Conservation (phyloP, 2,113 vertebrate species). For the Mastomys natalensis region DNA sequence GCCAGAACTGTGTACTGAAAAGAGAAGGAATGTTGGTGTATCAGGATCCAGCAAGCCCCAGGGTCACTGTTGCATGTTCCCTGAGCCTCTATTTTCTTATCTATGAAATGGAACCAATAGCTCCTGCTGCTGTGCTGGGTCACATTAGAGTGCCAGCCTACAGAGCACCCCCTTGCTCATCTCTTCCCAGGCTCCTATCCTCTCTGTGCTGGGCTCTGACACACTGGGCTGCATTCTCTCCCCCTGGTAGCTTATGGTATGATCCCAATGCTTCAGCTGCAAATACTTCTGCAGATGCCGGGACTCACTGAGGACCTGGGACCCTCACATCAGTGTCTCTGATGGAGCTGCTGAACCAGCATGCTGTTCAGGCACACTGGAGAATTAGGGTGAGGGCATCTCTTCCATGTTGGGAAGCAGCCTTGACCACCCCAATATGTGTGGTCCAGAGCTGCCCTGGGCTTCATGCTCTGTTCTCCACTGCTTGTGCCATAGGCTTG, state of each 20-base stretch:
- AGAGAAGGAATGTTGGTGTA: background rate
- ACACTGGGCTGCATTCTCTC: no score
- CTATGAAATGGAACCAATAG: background rate
- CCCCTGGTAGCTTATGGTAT: background rate
- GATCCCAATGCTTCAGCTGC: fast-evolving
- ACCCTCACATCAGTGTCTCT: background rate
- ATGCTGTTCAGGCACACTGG: background rate
- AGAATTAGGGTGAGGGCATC: background rate
- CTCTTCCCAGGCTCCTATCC: background rate
- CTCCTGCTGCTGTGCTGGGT: background rate
- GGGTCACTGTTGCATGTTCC: background rate
- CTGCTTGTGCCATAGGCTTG: background rate
- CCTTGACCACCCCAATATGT: fast-evolving
- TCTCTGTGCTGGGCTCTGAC: background rate
- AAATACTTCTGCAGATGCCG: fast-evolving
- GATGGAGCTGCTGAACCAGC: background rate
- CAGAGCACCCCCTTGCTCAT: background rate
- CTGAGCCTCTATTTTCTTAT: background rate
- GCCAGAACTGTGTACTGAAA: background rate
- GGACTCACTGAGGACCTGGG: background rate
- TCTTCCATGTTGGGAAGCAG: background rate
- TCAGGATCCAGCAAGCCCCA: background rate
- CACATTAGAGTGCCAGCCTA: background rate
- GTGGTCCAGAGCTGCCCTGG: fast-evolving
- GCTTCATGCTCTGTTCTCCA: fast-evolving